Conservation (phyloP, 2,113 vertebrate genomes). For the Symphodus melops region DNA sequence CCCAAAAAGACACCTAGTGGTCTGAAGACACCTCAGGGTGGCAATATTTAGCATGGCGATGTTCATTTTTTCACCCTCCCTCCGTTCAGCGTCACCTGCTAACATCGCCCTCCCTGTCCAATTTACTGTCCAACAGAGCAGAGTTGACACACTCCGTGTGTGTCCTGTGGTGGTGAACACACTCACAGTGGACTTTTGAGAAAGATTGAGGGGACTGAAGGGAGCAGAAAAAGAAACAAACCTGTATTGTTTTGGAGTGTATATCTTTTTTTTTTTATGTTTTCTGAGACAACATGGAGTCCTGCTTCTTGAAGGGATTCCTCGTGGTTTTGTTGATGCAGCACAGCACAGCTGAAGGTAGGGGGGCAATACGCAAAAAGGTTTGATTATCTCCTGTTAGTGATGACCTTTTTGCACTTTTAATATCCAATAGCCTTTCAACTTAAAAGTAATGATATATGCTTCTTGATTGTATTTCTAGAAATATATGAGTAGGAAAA, state of each 20-base stretch:
- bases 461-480: background rate
- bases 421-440: background rate
- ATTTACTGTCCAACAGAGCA: slow-evolving; percentile 51
- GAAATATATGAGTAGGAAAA: background rate
- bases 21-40: slow-evolving; percentile 40
- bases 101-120: slow-evolving; percentile 54
- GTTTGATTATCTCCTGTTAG: background rate
- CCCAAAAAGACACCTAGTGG: slow-evolving; percentile 60
- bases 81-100: slow-evolving; percentile 64
- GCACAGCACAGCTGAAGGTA: slow-evolving; percentile 79
- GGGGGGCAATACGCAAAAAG: slow-evolving; percentile 7
- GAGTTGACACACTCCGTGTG: slow-evolving; percentile 34
- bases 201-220: slow-evolving; percentile 11
- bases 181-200: slow-evolving; percentile 42
- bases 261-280: slow-evolving; percentile 25
- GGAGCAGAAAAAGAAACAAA: slow-evolving; percentile 24
- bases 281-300: slow-evolving; percentile 72
- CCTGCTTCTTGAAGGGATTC: slow-evolving; percentile 69
- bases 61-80: slow-evolving; percentile 64
- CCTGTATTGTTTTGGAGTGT: slow-evolving; percentile 42
- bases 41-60: slow-evolving; percentile 68
- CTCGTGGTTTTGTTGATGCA: slow-evolving; percentile 70
- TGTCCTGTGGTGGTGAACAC: slow-evolving; percentile 24
- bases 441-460: background rate
- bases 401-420: slow-evolving; percentile 9